Percentiles rank a stretch among this genome's conserved stretches.
Conservation (phyloP, 2,888 invertebrate species). For the Elaeidobius kamerunicus region DNA sequence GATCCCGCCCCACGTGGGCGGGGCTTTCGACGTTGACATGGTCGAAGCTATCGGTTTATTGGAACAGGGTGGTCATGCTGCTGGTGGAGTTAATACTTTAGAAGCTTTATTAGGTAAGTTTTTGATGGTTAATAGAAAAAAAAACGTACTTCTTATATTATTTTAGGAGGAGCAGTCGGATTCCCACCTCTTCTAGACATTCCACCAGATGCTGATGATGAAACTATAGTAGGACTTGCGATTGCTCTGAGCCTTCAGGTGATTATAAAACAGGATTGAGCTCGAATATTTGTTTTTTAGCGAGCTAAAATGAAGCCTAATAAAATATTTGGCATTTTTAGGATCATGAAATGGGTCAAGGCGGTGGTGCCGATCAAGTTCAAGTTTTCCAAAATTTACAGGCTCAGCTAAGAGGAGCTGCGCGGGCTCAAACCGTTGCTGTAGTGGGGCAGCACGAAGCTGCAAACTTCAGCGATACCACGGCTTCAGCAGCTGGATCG, state of each 20-base stretch:
- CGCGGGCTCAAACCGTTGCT: conserved; percentile 28
- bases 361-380: conserved; percentile 46
- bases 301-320: too few species aligned
- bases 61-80: conserved; percentile 35
- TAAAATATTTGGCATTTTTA: conserved; percentile 53
- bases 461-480: conserved; percentile 74
- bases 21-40: conserved; percentile 37
- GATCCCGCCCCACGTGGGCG: conserved; percentile 1
- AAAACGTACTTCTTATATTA: not conserved
- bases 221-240: conserved; percentile 94
- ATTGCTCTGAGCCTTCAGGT: conserved; percentile 87
- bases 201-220: conserved; percentile 94
- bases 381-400: conserved; percentile 51
- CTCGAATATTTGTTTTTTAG: not conserved
- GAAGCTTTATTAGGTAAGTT: conserved; percentile 50
- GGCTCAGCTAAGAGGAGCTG: conserved; percentile 40
- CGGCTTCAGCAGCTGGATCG: conserved; percentile 85
- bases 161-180: conserved; percentile 49
- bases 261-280: conserved; percentile 5
- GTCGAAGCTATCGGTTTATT: conserved; percentile 45
- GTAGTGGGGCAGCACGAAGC: conserved; percentile 49
- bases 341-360: conserved; percentile 60
- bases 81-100: conserved; percentile 46
- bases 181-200: conserved; percentile 82
- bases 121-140: not conserved